Base-by-base conservation (phyloP, 2,888 invertebrate species). In the Machimus rusticus region DNA sequence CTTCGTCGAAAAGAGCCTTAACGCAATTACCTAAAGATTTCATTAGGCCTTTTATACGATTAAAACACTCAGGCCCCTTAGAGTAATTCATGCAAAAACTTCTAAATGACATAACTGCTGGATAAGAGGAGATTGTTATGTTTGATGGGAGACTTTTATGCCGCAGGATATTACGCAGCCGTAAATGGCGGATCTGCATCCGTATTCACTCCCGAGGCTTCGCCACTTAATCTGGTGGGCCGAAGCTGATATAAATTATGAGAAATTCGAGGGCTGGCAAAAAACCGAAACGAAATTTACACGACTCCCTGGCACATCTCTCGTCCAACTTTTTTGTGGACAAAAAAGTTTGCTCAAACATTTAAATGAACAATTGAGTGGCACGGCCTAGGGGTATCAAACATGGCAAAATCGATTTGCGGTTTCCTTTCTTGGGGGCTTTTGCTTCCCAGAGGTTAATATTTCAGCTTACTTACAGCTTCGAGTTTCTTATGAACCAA, bases 1-100 rank as follows among this genome's bases (percentile, higher is more conserved):
- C 34, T 82, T 82, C 66, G 37, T 55, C 51, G 57, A 55, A 82
- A 57, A 57, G 82, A 39, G 82, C 55, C 55, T 19, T 37, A 66
- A 82, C 57, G 51, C 82, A 82, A 82, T 82, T 82, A 82, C 57
- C 66, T 82, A 57, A 82, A 82, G 82, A 82, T 82, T 82, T 82
- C 82, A 82, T 82, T 82, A 82, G 82, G 82, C 55, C 19, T 82
- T 82, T 66, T 37, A 57, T 34, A 66, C 66, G 66, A 82, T 82
- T 82, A 82, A 82, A 82, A 55, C 57, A 82, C 37, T 82, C 82
- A 16, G 55, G 66, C 57, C 28, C 31, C 23, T 23, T 34, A 51
- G 16, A 79, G 79, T 82, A 82, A 82, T 82, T 82, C 82, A 82
- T 82, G 82, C 82, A 82, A 37, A 66, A 66, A 82, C 51, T 82